A percentile compares a stretch with the other conserved stretches of the same genome.
Evolutionary conservation across 1,140 invertebrate genomes (phyloP).

Genomic region (Panonychus citri): DNA sequence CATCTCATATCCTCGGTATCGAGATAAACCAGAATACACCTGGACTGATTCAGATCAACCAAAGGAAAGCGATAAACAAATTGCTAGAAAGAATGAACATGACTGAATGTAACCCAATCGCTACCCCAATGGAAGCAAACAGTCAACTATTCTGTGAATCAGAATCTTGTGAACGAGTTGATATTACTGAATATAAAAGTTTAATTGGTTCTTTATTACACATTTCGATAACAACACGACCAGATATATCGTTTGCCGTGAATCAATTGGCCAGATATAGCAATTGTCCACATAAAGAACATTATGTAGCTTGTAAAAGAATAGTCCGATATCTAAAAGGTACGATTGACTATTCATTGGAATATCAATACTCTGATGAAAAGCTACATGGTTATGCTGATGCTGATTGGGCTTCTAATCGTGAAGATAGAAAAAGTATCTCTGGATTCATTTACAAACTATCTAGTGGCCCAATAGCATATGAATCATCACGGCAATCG

Average conservation of each 20-base stretch:
- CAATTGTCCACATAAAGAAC: conserved; percentile 7
- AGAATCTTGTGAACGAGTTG: neutral
- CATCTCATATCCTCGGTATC: conserved; percentile 1
- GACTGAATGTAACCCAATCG: conserved; percentile 15
- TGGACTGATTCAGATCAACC: conserved; percentile 1
- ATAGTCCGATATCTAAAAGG: conserved; percentile 11
- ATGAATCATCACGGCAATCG: conserved; percentile 15
- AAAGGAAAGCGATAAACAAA: conserved; percentile 7
- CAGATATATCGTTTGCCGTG: conserved; percentile 25
- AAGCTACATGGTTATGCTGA: neutral
- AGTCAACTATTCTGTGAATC: conserved; percentile 1
- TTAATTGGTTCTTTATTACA: conserved; percentile 20
- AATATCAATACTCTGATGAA: neutral
- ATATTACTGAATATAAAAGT: conserved; percentile 10
- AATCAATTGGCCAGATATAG: conserved; percentile 24
- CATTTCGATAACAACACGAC: conserved; percentile 21
- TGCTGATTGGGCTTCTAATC: conserved; percentile 9
- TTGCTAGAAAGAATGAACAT: conserved; percentile 16
- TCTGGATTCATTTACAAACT: conserved; percentile 14
- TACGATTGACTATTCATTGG: conserved; percentile 16
- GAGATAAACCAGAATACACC: neutral
- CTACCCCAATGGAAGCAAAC: conserved; percentile 18
- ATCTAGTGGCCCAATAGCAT: conserved; percentile 15
- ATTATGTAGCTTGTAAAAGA: conserved; percentile 19
- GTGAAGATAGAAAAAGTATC: neutral